Evolutionary conservation across 2,797 vertebrate genomes (phyloP).

Genomic region (Galaxias olidus): DNA sequence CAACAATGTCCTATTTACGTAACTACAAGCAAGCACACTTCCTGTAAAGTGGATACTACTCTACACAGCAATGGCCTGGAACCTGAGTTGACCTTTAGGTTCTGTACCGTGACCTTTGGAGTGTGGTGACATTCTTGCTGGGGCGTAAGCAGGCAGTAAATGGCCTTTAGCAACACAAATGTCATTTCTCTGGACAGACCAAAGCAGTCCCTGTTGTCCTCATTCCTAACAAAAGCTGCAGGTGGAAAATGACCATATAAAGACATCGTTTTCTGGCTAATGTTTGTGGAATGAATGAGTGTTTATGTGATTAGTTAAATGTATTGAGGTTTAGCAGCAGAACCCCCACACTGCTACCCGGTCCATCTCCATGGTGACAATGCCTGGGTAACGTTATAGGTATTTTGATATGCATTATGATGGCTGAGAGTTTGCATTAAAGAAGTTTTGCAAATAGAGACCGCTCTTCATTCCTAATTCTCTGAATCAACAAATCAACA

Average conservation of each 20-base stretch:
- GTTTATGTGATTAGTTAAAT: neutral
- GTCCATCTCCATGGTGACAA: no score
- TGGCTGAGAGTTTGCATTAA: no score
- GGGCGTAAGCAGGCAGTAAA: neutral
- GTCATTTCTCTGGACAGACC: neutral
- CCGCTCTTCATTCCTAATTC: neutral
- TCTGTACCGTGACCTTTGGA: neutral
- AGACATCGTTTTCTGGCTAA: no score
- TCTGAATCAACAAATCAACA: neutral
- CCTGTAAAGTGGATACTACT: neutral
- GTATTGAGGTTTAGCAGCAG: no score
- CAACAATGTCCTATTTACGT: no score
- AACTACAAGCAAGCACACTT: no score
- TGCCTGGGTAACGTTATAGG: no score
- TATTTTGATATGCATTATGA: no score
- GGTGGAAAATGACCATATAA: neutral
- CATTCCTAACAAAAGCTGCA: neutral
- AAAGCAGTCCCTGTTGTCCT: neutral
- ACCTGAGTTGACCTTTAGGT: conserved; percentile 1
- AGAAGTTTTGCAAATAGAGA: no score
- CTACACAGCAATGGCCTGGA: neutral
- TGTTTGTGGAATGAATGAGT: neutral
- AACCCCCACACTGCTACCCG: no score
- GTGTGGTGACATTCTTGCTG: conserved; percentile 1
- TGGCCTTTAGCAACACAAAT: conserved; percentile 3